These are phyloP conservation scores for Brienomyrus longianalis DNA, from an alignment of 2,113 vertebrate species.

Conservation along the genomic window DNA sequence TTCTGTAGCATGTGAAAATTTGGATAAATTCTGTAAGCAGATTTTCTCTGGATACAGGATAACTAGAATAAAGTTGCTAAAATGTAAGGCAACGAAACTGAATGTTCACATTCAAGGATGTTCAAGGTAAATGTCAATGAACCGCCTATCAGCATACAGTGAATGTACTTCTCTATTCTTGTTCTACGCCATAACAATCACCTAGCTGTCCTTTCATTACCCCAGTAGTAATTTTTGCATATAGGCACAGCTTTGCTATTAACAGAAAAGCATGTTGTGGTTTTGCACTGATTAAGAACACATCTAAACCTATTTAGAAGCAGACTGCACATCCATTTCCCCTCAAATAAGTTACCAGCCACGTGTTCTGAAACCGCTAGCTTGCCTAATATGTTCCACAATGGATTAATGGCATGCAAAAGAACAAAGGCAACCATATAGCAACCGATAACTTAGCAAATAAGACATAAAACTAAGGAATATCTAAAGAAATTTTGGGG, in stretches of 20 bases:
- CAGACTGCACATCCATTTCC: conserved; percentile 36
- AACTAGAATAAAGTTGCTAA: background rate
- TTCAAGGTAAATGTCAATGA: background rate
- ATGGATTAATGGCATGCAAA: conserved; percentile 53
- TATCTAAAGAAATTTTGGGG: background rate
- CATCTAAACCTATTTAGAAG: background rate
- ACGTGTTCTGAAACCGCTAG: conserved; percentile 41
- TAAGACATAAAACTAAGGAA: background rate
- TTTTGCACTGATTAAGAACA: conserved; percentile 8
- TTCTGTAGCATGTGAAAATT: background rate
- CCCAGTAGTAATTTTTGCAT: conserved; percentile 1
- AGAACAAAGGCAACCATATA: conserved; percentile 12
- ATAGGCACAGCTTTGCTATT: conserved; percentile 12
- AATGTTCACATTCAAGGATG: conserved; percentile 23
- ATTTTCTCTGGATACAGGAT: background rate
- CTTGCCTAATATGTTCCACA: conserved; percentile 39
- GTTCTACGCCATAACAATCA: conserved; percentile 6
- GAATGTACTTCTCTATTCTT: background rate
- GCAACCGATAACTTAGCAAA: conserved; percentile 3
- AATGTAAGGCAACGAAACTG: conserved; percentile 11
- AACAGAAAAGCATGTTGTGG: conserved; percentile 14
- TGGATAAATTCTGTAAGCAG: background rate
- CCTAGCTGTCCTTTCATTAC: background rate
- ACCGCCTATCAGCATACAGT: background rate
- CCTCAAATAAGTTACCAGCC: conserved; percentile 58